These are phyloP conservation scores for Nibea coibor DNA, from an alignment of 2,113 vertebrate species.

Conservation along the genomic window DNA sequence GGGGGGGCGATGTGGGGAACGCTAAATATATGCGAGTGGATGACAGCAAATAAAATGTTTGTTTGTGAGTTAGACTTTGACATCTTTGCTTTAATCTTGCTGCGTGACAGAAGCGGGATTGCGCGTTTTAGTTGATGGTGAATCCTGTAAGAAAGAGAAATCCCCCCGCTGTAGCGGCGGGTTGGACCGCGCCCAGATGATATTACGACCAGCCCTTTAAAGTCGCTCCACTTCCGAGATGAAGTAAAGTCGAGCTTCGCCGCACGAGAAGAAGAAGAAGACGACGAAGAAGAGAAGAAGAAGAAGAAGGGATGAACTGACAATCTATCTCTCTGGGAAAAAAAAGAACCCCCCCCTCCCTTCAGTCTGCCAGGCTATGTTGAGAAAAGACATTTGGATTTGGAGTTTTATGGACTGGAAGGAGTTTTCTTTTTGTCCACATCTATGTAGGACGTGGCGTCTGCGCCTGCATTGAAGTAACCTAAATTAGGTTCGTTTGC, in stretches of 20 bases:
- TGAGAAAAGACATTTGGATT: slow-evolving; percentile 32
- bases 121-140: not conserved
- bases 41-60: accelerated
- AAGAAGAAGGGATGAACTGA: slow-evolving; percentile 1
- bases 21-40: accelerated
- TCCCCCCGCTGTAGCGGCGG: not conserved
- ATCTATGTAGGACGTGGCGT: slow-evolving; percentile 53
- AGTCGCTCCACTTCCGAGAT: slow-evolving; percentile 75
- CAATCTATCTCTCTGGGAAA: slow-evolving; percentile 2
- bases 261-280: not conserved
- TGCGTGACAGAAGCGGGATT: accelerated
- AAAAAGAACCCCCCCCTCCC: not conserved
- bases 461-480: slow-evolving; percentile 36
- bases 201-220: slow-evolving; percentile 77
- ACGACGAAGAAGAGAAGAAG: not conserved
- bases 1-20: not conserved
- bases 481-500: slow-evolving; percentile 25
- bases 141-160: not conserved
- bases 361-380: slow-evolving; percentile 36
- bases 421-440: slow-evolving; percentile 33
- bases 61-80: accelerated
- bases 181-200: slow-evolving; percentile 70
- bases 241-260: slow-evolving; percentile 63
- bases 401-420: slow-evolving; percentile 43
- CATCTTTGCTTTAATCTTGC: accelerated